phyloP scores from a whole-genome alignment of 2,888 invertebrate genomes.

The Zonitis immaculata region DNA sequence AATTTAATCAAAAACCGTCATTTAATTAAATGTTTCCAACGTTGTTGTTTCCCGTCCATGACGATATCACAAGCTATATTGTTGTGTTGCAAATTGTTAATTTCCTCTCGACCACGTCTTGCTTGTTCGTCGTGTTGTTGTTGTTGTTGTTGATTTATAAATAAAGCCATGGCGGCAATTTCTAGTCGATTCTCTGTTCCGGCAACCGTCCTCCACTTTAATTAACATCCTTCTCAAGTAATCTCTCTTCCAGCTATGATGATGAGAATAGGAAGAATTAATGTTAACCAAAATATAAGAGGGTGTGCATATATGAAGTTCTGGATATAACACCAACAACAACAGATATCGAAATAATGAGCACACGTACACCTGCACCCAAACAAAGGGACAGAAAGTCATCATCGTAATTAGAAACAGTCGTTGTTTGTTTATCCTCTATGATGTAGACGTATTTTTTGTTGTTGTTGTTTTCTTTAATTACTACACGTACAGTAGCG shows the following conservation, averaged over 20 bases:
- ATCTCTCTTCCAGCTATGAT: slow-evolving; percentile 32
- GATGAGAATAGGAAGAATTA: background rate
- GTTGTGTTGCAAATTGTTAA: slow-evolving; percentile 1
- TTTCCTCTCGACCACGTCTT: background rate
- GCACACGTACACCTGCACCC: slow-evolving; percentile 47
- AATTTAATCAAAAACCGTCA: background rate
- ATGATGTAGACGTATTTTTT: background rate
- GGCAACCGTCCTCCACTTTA: slow-evolving; percentile 26
- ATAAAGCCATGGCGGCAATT: slow-evolving; percentile 13
- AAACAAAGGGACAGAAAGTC: slow-evolving; percentile 27
- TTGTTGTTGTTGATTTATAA: slow-evolving; percentile 9
- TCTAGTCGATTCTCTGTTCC: slow-evolving; percentile 17
- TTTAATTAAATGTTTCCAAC: background rate
- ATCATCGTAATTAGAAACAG: slow-evolving; percentile 27
- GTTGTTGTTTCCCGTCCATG: no score
- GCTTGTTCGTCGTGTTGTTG: background rate
- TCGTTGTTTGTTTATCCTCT: slow-evolving; percentile 5
- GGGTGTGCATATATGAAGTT: background rate
- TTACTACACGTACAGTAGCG: slow-evolving; percentile 1
- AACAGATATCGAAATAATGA: slow-evolving; percentile 28
- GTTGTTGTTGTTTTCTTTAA: background rate
- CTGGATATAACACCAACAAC: background rate
- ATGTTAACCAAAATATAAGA: background rate
- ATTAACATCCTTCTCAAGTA: slow-evolving; percentile 34
- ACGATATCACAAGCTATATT: background rate